phyloP scores from a whole-genome alignment of 2,888 invertebrate genomes.

The Myathropa florea region DNA sequence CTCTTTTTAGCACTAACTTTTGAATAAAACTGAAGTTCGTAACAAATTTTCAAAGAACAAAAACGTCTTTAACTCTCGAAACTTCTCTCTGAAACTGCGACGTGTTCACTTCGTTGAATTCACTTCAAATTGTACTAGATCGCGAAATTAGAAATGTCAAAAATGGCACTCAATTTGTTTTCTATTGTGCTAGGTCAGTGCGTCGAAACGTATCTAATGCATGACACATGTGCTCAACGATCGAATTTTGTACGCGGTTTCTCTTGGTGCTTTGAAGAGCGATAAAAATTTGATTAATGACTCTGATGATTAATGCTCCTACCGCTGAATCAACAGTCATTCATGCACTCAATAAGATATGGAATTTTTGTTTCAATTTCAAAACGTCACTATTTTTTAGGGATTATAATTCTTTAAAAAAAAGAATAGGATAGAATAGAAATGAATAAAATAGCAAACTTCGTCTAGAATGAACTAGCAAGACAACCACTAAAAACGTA shows the following conservation, averaged over 20 bases:
- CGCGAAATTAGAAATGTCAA: background rate
- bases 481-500: constrained; percentile 2
- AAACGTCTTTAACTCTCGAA: no score
- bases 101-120: background rate
- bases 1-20: no score
- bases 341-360: no score
- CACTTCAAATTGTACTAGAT: background rate
- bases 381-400: background rate
- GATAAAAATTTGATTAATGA: background rate
- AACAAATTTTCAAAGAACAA: background rate
- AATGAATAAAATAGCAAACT: background rate
- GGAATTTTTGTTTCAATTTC: background rate
- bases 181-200: background rate
- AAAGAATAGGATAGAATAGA: background rate
- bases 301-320: background rate
- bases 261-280: background rate
- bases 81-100: no score
- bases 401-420: background rate
- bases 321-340: background rate
- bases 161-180: background rate
- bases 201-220: background rate
- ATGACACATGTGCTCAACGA: background rate
- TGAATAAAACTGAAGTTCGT: no score
- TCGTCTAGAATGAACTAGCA: background rate
- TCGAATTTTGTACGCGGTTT: background rate